A percentile compares a stretch with the other conserved stretches of the same genome.
Conservation (phyloP, 2,113 vertebrate genomes). For the Illadopsis cleaveri region DNA sequence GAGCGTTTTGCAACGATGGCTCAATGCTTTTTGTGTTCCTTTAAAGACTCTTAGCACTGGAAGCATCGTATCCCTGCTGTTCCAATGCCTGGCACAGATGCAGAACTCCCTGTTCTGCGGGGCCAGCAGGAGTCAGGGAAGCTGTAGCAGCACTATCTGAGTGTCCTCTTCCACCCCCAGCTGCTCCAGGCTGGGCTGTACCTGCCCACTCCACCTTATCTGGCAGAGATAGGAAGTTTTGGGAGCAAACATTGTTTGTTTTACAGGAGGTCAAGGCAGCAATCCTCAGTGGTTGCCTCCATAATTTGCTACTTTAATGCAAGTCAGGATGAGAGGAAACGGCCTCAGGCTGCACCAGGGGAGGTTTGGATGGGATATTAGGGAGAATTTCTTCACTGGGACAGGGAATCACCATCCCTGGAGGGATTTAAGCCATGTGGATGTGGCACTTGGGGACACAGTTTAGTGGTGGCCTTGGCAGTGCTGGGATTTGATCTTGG, state of each 20-base stretch:
- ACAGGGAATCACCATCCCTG: background rate
- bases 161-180: slow-evolving; percentile 13
- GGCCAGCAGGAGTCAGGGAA: slow-evolving; percentile 2
- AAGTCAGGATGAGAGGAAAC: background rate
- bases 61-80: slow-evolving; percentile 28
- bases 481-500: background rate
- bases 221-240: background rate
- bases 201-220: background rate
- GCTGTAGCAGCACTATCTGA: background rate
- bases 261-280: background rate
- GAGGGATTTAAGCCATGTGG: background rate
- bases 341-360: background rate
- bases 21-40: background rate
- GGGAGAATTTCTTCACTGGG: background rate
- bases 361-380: fast-evolving
- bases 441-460: background rate
- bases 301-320: background rate
- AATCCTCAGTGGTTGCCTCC: background rate
- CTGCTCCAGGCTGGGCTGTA: slow-evolving; percentile 15
- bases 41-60: background rate
- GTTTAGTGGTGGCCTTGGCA: background rate
- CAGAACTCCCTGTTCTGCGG: slow-evolving; percentile 43
- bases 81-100: slow-evolving; percentile 46
- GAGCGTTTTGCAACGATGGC: background rate
- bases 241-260: background rate